Evolutionary conservation across 1,140 invertebrate species (phyloP).

Genomic region (Philopotamus ludificatus): DNA sequence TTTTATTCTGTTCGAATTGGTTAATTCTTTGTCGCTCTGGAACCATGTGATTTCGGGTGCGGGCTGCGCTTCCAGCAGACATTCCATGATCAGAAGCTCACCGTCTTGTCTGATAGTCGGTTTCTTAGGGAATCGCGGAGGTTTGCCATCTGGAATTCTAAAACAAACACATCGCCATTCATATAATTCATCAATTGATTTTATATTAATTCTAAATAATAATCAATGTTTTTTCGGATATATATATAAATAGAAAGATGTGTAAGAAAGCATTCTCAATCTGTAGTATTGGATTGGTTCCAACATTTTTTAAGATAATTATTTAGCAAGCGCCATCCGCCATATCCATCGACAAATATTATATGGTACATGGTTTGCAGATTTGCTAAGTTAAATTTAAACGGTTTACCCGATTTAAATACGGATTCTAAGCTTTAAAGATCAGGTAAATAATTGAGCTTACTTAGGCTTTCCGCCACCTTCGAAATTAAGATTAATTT

Average conservation of each 20-base stretch:
- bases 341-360: no score
- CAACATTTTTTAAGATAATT: no score
- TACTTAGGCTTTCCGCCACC: conserved; percentile 85
- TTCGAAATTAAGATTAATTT: conserved; percentile 95
- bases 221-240: no score
- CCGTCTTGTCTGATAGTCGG: conserved; percentile 95
- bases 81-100: conserved; percentile 93
- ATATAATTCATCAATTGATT: no score
- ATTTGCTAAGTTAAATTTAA: no score
- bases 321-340: no score
- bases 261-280: no score
- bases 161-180: neutral
- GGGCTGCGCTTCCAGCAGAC: conserved; percentile 90
- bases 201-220: no score
- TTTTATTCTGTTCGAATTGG: conserved; percentile 78
- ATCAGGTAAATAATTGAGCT: conserved; percentile 46
- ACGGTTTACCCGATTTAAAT: conserved; percentile 27
- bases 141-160: conserved; percentile 93
- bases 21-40: conserved; percentile 80
- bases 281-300: no score
- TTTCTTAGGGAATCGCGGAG: conserved; percentile 95
- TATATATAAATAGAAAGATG: no score
- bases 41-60: conserved; percentile 95
- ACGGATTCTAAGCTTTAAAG: neutral
- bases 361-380: no score